These are phyloP conservation scores for Cochlearius cochlearius DNA, from an alignment of 2,113 vertebrate species.

Conservation along the genomic window DNA sequence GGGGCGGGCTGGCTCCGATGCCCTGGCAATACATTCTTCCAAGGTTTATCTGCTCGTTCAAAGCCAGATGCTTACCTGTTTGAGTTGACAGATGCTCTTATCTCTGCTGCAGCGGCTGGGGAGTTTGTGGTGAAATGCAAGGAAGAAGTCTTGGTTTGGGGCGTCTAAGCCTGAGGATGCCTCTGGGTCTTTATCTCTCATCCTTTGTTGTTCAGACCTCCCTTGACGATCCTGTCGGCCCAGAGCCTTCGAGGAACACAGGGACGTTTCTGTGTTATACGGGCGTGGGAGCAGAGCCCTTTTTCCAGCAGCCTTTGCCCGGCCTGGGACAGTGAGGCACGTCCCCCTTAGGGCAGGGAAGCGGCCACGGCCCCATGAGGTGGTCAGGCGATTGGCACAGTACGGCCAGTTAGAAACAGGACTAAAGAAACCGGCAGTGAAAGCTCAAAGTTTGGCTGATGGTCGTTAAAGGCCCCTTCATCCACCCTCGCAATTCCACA, in stretches of 20 bases:
- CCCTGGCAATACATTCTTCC: neutral
- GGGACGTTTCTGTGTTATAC: neutral
- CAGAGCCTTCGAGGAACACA: neutral
- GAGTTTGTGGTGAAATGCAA: neutral
- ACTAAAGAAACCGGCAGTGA: neutral
- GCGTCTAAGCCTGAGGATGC: neutral
- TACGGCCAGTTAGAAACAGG: neutral
- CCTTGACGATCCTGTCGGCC: neutral
- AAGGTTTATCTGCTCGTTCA: neutral
- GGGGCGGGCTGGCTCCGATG: neutral
- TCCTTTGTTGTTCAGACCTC: neutral
- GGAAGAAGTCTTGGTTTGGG: neutral
- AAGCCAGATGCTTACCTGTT: conserved; percentile 5
- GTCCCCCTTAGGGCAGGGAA: neutral
- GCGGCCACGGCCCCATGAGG: neutral
- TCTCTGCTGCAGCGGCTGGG: neutral
- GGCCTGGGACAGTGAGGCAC: fast-evolving
- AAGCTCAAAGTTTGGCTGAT: neutral
- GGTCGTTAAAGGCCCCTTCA: neutral
- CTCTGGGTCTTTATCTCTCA: neutral
- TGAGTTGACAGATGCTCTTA: conserved; percentile 17
- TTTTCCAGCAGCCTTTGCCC: neutral
- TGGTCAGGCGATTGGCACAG: fast-evolving
- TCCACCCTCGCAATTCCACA: neutral
- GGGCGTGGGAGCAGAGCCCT: neutral